Conservation (phyloP, 2,797 vertebrate genomes). For the Antrozous pallidus region DNA sequence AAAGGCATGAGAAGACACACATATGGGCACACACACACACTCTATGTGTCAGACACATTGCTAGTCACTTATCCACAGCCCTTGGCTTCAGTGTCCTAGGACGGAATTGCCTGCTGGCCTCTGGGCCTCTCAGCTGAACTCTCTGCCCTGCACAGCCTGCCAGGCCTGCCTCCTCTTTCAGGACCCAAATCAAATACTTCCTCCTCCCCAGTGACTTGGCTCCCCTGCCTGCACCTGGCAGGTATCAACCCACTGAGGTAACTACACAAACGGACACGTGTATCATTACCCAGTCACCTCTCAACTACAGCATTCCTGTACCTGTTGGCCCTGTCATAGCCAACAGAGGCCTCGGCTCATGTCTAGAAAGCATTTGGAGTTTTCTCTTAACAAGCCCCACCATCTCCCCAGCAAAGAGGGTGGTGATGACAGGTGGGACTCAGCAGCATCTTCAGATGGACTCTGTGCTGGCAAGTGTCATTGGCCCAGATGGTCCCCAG, state of each 20-base stretch:
- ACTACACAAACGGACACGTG: background rate
- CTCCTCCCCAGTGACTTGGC: background rate
- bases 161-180: background rate
- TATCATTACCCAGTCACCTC: background rate
- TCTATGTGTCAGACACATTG: background rate
- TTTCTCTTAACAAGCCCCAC: background rate
- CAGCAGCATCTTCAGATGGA: background rate
- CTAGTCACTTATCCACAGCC: background rate
- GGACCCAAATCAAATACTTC: background rate
- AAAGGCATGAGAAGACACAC: background rate
- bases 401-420: background rate
- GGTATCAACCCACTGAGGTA: background rate
- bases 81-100: background rate
- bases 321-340: background rate
- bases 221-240: background rate
- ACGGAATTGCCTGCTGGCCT: background rate
- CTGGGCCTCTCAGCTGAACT: background rate
- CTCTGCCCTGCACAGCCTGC: background rate
- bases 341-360: background rate
- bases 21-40: background rate
- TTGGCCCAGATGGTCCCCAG: background rate
- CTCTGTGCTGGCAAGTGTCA: background rate
- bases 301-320: background rate
- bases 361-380: background rate
- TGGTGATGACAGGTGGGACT: background rate